Conservation (phyloP, 2,888 invertebrate species). For the Atrina japonica region DNA sequence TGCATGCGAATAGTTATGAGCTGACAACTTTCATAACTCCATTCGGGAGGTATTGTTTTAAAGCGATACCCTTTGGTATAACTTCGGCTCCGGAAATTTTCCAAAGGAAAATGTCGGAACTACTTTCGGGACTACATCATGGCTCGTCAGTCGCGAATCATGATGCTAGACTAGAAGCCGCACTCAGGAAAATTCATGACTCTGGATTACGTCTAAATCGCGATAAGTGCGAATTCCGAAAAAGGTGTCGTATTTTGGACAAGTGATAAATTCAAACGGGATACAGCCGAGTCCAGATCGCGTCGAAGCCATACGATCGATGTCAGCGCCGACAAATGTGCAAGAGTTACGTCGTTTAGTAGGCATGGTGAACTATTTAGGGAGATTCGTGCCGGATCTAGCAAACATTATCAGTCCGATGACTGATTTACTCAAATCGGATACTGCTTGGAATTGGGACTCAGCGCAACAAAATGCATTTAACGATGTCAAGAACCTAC, state of each 20-base stretch:
- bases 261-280: neutral
- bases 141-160: slow-evolving; percentile 1
- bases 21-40: slow-evolving; percentile 48
- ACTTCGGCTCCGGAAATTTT: slow-evolving; percentile 12
- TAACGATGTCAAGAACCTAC: neutral
- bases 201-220: slow-evolving; percentile 7
- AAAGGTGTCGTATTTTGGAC: slow-evolving; percentile 12
- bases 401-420: slow-evolving; percentile 12
- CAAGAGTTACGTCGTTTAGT: neutral
- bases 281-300: slow-evolving; percentile 8
- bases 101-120: too few species aligned
- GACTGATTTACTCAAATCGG: slow-evolving; percentile 3
- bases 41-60: slow-evolving; percentile 39
- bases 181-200: neutral
- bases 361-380: slow-evolving; percentile 26
- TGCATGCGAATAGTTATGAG: slow-evolving; percentile 31
- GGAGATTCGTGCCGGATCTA: slow-evolving; percentile 15
- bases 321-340: neutral
- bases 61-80: slow-evolving; percentile 20
- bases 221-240: slow-evolving; percentile 18
- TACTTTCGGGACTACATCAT: neutral
- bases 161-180: neutral
- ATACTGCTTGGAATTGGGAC: slow-evolving; percentile 7
- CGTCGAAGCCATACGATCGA: neutral
- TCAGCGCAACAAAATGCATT: neutral